Conservation (phyloP, 2,888 invertebrate species). For the Tinea semifulvella region DNA sequence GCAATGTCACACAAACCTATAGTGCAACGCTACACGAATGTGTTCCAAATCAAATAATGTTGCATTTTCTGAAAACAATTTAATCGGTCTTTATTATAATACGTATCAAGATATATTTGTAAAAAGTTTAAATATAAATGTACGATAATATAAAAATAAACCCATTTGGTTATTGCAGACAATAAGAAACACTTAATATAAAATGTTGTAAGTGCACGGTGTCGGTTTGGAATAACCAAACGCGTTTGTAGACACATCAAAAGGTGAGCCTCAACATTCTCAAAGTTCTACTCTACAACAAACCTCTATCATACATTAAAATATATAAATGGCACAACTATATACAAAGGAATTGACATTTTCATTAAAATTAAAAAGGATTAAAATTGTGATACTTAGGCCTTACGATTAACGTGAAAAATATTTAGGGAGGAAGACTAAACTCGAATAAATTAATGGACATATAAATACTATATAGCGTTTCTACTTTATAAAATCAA, state of each 20-base stretch:
- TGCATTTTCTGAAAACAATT: too few species aligned
- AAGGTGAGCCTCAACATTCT: constrained; percentile 15
- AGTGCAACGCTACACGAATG: too few species aligned
- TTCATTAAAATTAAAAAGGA: constrained; percentile 3
- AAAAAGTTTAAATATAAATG: constrained; percentile 7
- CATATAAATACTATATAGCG: not conserved
- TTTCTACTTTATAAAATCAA: not conserved
- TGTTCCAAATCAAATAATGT: too few species aligned
- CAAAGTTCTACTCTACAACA: constrained; percentile 14
- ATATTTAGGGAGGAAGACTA: constrained; percentile 5
- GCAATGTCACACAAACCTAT: too few species aligned
- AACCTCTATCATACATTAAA: constrained; percentile 9
- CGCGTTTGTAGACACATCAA: too few species aligned
- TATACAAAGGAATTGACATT: constrained; percentile 63
- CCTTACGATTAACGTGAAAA: constrained; percentile 1
- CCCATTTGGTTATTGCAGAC: constrained; percentile 11
- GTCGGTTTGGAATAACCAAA: not conserved
- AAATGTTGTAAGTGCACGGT: not conserved
- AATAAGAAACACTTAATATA: not conserved
- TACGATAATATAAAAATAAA: constrained; percentile 10
- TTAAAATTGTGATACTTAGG: constrained; percentile 9
- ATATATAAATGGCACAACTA: constrained; percentile 57
- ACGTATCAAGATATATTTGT: not conserved
- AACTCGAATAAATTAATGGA: constrained; percentile 10
- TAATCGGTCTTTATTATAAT: not conserved